A percentile compares a stretch with the other conserved stretches of the same genome.
These are phyloP conservation scores for Rhynchophorus ferrugineus DNA, from an alignment of 1,140 invertebrate species.

Conservation along the genomic window DNA sequence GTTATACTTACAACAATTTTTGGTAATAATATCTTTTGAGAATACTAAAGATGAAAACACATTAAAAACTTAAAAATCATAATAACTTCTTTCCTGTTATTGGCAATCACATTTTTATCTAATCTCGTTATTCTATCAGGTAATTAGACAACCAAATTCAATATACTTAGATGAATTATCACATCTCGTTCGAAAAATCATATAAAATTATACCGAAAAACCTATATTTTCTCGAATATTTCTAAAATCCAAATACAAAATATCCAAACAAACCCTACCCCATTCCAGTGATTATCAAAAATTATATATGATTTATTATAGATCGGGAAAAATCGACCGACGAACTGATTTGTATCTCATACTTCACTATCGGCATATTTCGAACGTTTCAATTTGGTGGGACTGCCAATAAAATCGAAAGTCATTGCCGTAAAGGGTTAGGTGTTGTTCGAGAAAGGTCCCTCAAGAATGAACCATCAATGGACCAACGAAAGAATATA, in stretches of 20 bases:
- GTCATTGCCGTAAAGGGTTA: neutral
- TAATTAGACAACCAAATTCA: neutral
- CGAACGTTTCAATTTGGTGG: neutral
- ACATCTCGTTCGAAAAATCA: neutral
- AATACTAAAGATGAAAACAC: no score
- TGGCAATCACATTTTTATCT: no score
- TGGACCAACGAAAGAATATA: neutral
- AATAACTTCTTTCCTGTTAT: neutral
- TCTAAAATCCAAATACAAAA: neutral
- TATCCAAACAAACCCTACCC: neutral
- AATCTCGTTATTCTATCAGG: no score
- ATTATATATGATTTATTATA: neutral
- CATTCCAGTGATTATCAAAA: neutral
- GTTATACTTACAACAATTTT: no score
- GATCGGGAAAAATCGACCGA: neutral
- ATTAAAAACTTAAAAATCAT: no score
- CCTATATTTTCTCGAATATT: neutral
- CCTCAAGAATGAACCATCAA: neutral
- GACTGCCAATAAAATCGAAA: neutral
- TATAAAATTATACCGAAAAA: neutral
- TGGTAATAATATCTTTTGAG: no score
- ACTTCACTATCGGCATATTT: neutral
- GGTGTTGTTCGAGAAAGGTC: neutral
- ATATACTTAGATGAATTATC: neutral
- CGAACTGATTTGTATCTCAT: neutral